Percentiles rank a stretch among this genome's conserved stretches.
phyloP scores from a whole-genome alignment of 2,888 invertebrate species.

The Tipula helvola region DNA sequence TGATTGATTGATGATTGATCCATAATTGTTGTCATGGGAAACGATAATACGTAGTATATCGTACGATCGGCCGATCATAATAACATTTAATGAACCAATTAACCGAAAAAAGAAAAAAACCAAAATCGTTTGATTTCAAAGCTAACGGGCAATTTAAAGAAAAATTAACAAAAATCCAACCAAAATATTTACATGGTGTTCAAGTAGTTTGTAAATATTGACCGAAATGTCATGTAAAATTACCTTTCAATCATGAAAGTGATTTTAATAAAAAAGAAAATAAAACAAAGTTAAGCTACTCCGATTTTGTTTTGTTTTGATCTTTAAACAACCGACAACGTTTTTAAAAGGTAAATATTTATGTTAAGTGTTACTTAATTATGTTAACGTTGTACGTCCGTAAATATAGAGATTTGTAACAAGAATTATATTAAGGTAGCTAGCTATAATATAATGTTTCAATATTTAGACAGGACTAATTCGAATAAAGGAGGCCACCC shows the following conservation, averaged over 20 bases:
- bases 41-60: neutral
- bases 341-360: neutral
- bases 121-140: neutral
- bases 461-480: neutral
- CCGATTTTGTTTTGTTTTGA: neutral
- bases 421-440: neutral
- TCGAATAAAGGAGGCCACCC: neutral
- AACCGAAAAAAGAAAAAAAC: neutral
- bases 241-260: neutral
- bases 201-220: neutral
- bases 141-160: neutral
- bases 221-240: neutral
- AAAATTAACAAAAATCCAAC: neutral
- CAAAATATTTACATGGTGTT: neutral
- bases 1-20: neutral
- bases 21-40: neutral
- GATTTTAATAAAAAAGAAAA: neutral
- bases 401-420: neutral
- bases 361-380: neutral
- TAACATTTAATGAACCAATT: neutral
- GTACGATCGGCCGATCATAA: neutral
- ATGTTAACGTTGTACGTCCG: neutral
- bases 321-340: neutral
- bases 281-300: neutral
- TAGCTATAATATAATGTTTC: neutral